Conservation (phyloP, 2,113 vertebrate genomes). For the Toxotes chatareus region DNA sequence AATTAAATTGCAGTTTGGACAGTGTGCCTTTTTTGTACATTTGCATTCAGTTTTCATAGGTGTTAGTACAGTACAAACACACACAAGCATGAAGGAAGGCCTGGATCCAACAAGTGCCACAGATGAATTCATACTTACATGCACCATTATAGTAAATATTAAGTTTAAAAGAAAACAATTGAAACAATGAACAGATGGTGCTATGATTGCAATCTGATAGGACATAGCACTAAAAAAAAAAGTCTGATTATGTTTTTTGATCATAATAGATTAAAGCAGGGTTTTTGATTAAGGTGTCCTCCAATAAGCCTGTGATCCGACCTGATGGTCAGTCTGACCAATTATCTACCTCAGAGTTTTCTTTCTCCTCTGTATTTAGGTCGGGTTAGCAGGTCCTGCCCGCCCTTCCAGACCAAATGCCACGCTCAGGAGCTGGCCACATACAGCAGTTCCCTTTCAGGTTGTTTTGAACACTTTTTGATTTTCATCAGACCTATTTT, state of each 20-base stretch:
- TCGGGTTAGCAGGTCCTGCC: constrained; percentile 97
- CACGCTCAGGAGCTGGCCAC: constrained; percentile 95
- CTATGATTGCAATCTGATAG: constrained; percentile 74
- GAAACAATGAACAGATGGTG: constrained; percentile 90
- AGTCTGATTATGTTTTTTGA: constrained; percentile 81
- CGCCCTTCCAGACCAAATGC: constrained; percentile 97
- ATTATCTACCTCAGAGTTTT: constrained; percentile 99
- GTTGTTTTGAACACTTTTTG: constrained; percentile 87
- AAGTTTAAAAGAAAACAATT: constrained; percentile 73
- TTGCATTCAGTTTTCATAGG: constrained; percentile 88
- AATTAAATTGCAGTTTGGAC: constrained; percentile 93
- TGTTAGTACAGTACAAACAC: constrained; percentile 89
- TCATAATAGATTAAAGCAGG: constrained; percentile 85
- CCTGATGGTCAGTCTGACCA: constrained; percentile 95
- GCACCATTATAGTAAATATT: constrained; percentile 81
- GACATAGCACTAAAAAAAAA: constrained; percentile 82
- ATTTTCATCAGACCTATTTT: constrained; percentile 78
- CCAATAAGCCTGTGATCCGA: constrained; percentile 92
- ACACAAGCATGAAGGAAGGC: constrained; percentile 91
- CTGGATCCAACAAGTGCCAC: constrained; percentile 95
- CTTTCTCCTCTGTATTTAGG: constrained; percentile 92
- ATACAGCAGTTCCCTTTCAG: constrained; percentile 88
- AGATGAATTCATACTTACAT: constrained; percentile 89
- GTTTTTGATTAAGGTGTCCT: constrained; percentile 92
- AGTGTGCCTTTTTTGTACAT: constrained; percentile 99